Percentiles rank a stretch among this genome's conserved stretches.
phyloP scores from a whole-genome alignment of 2,888 invertebrate genomes.

The Anthrax anthrax region DNA sequence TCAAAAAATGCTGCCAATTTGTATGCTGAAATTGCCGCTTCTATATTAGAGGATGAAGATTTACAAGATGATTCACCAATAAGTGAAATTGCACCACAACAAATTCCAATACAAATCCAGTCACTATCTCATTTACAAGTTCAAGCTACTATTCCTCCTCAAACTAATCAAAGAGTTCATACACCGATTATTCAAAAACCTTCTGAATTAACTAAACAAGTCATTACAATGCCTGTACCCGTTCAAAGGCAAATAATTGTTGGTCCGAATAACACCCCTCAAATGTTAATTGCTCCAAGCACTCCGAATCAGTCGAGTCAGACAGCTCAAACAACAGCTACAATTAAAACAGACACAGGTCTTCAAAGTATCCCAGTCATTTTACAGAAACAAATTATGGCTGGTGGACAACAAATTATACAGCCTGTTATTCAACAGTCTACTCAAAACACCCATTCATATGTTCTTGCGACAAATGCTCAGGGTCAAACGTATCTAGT shows the following conservation, averaged over 20 bases:
- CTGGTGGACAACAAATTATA: conserved; percentile 19
- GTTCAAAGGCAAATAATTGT: conserved; percentile 30
- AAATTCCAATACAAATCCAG: conserved; percentile 16
- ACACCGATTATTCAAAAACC: conserved; percentile 9
- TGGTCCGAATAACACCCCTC: conserved; percentile 20
- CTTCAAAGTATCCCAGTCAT: conserved; percentile 32
- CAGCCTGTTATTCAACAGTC: conserved; percentile 31
- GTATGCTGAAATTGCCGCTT: conserved; percentile 73
- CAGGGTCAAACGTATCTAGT: conserved; percentile 50
- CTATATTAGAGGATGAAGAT: conserved; percentile 70
- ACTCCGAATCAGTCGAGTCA: neutral
- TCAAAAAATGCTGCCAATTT: conserved; percentile 75
- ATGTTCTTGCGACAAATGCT: conserved; percentile 33
- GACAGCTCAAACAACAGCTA: conserved; percentile 23
- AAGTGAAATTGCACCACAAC: conserved; percentile 13
- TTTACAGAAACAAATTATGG: conserved; percentile 21
- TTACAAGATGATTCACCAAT: conserved; percentile 11
- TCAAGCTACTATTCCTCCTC: conserved; percentile 13
- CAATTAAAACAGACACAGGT: conserved; percentile 32
- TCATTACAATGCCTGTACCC: conserved; percentile 21
- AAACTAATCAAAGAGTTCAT: conserved; percentile 1
- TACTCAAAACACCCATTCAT: conserved; percentile 31
- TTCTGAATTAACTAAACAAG: conserved; percentile 27
- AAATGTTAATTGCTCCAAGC: neutral
- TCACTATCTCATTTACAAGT: conserved; percentile 14